phyloP scores from a whole-genome alignment of 1,140 invertebrate genomes.

The Drosophila punjabiensis region DNA sequence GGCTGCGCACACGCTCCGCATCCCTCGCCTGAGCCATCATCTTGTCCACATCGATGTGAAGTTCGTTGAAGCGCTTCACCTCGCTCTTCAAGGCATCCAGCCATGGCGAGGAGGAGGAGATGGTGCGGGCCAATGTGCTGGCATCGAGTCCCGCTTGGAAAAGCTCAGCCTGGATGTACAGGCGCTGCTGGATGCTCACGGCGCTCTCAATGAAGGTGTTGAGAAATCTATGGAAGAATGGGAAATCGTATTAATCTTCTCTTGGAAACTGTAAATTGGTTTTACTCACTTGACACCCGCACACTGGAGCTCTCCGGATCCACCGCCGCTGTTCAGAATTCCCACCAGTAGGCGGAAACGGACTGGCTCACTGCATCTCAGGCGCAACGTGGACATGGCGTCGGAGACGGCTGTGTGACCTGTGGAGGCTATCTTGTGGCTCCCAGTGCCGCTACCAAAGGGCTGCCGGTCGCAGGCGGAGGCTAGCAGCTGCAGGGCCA shows the following conservation, averaged over 20 bases:
- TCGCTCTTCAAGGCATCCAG: conserved; percentile 88
- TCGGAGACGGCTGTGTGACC: conserved; percentile 95
- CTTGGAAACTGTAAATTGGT: fast-evolving
- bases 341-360: conserved; percentile 95
- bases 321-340: conserved; percentile 91
- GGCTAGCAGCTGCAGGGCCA: conserved; percentile 89
- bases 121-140: conserved; percentile 88
- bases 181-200: conserved; percentile 89
- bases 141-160: conserved; percentile 93
- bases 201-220: conserved; percentile 93
- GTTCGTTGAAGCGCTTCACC: conserved; percentile 89
- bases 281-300: conserved; percentile 89
- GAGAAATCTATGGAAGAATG: conserved; percentile 87
- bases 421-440: conserved; percentile 76
- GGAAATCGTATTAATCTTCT: background rate
- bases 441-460: conserved; percentile 71
- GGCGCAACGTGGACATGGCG: conserved; percentile 94
- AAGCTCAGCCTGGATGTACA: conserved; percentile 96
- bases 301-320: conserved; percentile 90
- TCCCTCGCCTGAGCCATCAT: conserved; percentile 80
- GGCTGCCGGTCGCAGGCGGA: conserved; percentile 90
- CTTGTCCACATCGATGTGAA: conserved; percentile 90
- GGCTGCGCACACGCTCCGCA: conserved; percentile 85
- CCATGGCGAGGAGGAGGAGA: conserved; percentile 86
- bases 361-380: conserved; percentile 96